These are phyloP conservation scores for Petroica traversi DNA, from an alignment of 2,113 vertebrate genomes.

Conservation along the genomic window DNA sequence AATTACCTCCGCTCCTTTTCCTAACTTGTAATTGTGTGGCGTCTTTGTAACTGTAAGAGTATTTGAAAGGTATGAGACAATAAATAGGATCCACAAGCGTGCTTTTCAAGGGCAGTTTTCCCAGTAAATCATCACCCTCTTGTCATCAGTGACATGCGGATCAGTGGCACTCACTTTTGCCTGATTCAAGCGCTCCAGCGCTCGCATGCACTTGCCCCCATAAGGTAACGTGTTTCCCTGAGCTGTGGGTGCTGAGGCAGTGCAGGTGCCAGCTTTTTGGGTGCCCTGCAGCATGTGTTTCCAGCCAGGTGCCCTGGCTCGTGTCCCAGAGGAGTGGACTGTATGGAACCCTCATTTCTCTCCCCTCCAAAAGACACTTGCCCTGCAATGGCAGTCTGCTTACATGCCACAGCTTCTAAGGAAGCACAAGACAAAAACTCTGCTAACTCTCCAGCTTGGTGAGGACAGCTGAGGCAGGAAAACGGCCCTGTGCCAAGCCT, in stretches of 20 bases:
- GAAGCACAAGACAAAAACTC: neutral
- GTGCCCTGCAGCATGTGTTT: rapidly evolving
- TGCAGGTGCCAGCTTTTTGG: rapidly evolving
- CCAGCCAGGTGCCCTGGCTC: neutral
- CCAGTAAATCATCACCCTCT: neutral
- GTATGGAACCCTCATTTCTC: neutral
- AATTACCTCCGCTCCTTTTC: neutral
- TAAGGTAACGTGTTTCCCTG: neutral
- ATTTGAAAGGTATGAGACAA: neutral
- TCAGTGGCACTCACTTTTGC: neutral
- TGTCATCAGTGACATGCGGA: rapidly evolving
- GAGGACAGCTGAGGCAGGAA: neutral
- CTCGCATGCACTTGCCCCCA: rapidly evolving
- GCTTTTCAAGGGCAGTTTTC: slow-evolving; percentile 10
- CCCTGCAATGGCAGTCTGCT: neutral
- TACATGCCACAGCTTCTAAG: neutral
- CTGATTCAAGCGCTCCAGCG: rapidly evolving
- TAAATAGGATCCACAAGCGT: neutral
- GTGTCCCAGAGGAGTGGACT: neutral
- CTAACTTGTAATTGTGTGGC: neutral
- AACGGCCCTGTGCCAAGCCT: neutral
- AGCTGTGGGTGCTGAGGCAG: neutral
- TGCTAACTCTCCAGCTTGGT: neutral
- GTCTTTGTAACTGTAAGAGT: neutral
- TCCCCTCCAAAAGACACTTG: neutral